Base-by-base conservation (phyloP, 2,113 vertebrate genomes). In the Anarrhichthys ocellatus region DNA sequence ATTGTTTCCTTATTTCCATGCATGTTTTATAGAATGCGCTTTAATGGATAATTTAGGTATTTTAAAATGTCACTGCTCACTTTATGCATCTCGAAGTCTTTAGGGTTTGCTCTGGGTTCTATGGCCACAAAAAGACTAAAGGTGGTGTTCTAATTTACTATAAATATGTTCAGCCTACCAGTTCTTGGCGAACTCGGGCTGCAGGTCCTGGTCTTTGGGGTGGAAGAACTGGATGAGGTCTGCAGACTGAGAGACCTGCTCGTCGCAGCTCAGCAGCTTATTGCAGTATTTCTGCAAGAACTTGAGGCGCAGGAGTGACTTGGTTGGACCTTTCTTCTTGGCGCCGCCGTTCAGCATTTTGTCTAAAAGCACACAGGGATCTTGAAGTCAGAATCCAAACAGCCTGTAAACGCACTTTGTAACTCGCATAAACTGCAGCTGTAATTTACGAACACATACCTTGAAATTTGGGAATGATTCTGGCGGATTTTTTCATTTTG, bases 181-280 rank as follows among this genome's bases (percentile, higher is more conserved):
- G 91, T 96, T 94, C 5, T 95, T 94, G n/a, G 95, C 81, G 42
- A 98, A 96, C 1, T 90, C 90, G 0, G 96, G 94, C 14, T 96
- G 92, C 5, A 99, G 84, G 82, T 99, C 97, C 20, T 94, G 91
- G 2, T 87, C 82, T 27, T 93, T 95, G 0, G 97, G 96, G 27
- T 92, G 92, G 58, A 99, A 96, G 92, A 99, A 99, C 74, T 83
- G 86, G 18, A 88, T 86, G 34, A 99, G 91, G 0, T 86, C 92
- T 0, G 89, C 48, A 40, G 93, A 93, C 70, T 58, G 92, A 5
- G 84, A 89, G 70, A 98, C 94, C 0, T 70, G 89, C 0, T 87
- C 85, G 0, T 93, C 81, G 0, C 78, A 89, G 11, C 81, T 92
- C 84, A 99, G 94, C 36, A 99, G 92, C 0, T 89, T 61, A 46